A percentile compares a stretch with the other conserved stretches of the same genome.
Conservation (phyloP, 1,140 invertebrate genomes). For the Lordiphosa collinella region DNA sequence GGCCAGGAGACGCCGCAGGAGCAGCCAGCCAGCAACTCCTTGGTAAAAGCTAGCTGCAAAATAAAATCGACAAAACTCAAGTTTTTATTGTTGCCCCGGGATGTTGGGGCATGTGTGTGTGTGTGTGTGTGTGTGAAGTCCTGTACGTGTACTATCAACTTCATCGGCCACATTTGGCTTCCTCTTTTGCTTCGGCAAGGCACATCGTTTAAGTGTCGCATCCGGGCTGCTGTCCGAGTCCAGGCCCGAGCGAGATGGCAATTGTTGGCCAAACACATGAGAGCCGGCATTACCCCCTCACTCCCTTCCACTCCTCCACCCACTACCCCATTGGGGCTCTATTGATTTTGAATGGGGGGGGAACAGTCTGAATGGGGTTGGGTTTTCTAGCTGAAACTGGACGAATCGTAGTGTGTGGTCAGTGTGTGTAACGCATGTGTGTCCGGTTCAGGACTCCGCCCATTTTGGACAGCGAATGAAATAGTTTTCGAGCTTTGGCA, state of each 20-base stretch:
- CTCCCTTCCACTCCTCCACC: background rate
- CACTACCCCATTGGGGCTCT: slow-evolving; percentile 51
- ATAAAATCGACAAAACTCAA: slow-evolving; percentile 75
- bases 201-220: slow-evolving; percentile 73
- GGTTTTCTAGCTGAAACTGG: slow-evolving; percentile 9
- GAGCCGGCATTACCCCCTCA: slow-evolving; percentile 3
- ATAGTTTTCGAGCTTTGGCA: background rate
- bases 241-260: slow-evolving; percentile 37
- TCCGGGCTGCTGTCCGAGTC: slow-evolving; percentile 52
- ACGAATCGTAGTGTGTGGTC: slow-evolving; percentile 3
- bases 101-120: slow-evolving; percentile 19
- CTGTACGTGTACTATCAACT: slow-evolving; percentile 69
- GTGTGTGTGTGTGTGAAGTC: slow-evolving; percentile 5
- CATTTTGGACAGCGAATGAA: slow-evolving; percentile 1
- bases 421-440: slow-evolving; percentile 3
- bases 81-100: slow-evolving; percentile 69
- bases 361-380: slow-evolving; percentile 12
- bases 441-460: slow-evolving; percentile 27
- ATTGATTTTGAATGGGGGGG: slow-evolving; percentile 49
- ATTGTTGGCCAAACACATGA: slow-evolving; percentile 13
- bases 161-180: slow-evolving; percentile 63
- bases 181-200: slow-evolving; percentile 17
- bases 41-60: slow-evolving; percentile 21
- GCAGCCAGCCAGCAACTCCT: background rate
- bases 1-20: slow-evolving; percentile 3